Evolutionary conservation across 2,888 invertebrate species (phyloP).

Genomic region (Stratiomys singularior): DNA sequence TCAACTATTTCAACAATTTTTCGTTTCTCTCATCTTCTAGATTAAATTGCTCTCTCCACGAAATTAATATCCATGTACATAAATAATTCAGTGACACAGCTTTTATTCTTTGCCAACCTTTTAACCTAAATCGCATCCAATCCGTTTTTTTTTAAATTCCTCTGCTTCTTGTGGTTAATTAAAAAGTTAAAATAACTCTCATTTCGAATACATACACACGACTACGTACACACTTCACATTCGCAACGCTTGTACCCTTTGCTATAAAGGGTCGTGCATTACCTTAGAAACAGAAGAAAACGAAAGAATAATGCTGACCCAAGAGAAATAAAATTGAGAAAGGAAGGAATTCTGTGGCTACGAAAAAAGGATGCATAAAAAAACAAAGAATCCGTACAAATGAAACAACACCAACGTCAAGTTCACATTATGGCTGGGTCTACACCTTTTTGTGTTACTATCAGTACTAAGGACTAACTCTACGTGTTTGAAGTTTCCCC

Average conservation of each 20-base stretch:
- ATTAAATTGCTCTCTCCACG: too few relatives aligned
- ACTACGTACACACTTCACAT: too few relatives aligned
- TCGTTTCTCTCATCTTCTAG: too few relatives aligned
- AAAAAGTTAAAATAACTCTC: constrained; percentile 1
- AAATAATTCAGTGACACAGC: too few relatives aligned
- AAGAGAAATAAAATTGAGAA: neutral
- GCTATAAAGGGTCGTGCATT: too few relatives aligned
- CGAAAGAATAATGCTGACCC: neutral
- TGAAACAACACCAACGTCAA: neutral
- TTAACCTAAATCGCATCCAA: neutral
- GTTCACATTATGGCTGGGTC: neutral
- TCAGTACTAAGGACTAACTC: neutral
- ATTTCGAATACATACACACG: neutral
- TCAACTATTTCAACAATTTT: too few relatives aligned
- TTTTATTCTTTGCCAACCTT: neutral
- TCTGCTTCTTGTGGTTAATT: neutral
- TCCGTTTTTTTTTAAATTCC: neutral
- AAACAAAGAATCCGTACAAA: neutral
- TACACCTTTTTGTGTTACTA: constrained; percentile 3
- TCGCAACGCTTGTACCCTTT: too few relatives aligned
- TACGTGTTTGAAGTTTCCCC: neutral
- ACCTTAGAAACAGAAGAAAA: neutral
- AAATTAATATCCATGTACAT: too few relatives aligned
- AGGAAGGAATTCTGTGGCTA: neutral
- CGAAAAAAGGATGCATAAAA: neutral